A percentile compares a stretch with the other conserved stretches of the same genome.
Conservation (phyloP, 2,113 vertebrate genomes). For the Bungarus multicinctus region DNA sequence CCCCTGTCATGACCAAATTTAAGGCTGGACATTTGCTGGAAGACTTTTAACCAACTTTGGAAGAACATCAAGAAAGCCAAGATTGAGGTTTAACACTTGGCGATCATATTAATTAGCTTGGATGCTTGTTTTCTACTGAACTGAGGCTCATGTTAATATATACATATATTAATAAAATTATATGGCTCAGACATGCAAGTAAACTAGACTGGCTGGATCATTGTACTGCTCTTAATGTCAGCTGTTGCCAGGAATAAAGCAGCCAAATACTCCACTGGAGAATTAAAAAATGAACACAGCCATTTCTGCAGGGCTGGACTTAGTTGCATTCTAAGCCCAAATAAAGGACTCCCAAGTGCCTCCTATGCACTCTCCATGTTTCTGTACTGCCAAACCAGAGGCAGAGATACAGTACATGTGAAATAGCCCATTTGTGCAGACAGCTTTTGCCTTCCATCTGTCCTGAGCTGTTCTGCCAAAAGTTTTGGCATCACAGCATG, state of each 20-base stretch:
- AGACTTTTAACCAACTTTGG: background rate
- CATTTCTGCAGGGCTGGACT: background rate
- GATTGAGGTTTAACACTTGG: constrained; percentile 9
- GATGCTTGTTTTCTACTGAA: constrained; percentile 7
- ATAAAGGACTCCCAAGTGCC: background rate
- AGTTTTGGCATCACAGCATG: background rate
- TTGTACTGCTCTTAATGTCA: constrained; percentile 16
- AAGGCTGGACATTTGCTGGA: background rate
- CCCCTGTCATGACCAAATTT: background rate
- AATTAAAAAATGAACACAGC: background rate
- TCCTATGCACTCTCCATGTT: background rate
- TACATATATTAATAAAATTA: constrained; percentile 28
- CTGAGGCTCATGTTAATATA: background rate
- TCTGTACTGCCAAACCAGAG: background rate
- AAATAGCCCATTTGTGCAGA: background rate
- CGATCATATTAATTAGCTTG: constrained; percentile 14
- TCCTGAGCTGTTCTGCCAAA: background rate
- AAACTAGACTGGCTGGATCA: background rate
- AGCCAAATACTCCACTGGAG: constrained; percentile 13
- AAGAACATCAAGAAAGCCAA: background rate
- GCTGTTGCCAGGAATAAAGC: constrained; percentile 11
- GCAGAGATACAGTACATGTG: background rate
- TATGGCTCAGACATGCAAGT: background rate
- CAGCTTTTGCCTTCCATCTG: constrained; percentile 17
- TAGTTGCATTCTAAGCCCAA: background rate